Conservation (phyloP, 23 tunicate species). For the Styela clava region DNA sequence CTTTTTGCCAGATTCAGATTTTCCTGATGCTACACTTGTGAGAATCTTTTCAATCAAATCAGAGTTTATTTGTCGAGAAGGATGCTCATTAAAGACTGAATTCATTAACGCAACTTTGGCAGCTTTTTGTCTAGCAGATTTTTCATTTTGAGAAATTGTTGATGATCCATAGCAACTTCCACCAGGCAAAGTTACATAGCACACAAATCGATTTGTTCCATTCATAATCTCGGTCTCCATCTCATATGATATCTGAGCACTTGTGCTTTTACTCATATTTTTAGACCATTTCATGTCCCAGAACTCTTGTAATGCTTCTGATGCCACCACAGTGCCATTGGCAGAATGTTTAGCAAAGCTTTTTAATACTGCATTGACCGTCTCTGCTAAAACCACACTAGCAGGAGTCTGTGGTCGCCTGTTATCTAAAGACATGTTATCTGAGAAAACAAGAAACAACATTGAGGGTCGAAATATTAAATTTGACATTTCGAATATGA, state of each 20-base stretch:
- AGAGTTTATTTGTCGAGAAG: conserved; percentile 40
- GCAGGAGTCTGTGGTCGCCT: conserved; percentile 26
- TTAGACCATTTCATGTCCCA: conserved; percentile 69
- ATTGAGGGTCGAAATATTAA: no score
- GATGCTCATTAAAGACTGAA: conserved; percentile 87
- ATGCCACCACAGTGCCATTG: conserved; percentile 50
- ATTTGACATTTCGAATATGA: no score
- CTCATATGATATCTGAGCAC: conserved; percentile 34
- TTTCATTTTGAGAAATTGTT: conserved; percentile 28
- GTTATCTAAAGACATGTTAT: conserved; percentile 15
- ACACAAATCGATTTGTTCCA: conserved; percentile 28
- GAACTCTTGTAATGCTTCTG: conserved; percentile 79
- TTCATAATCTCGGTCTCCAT: conserved; percentile 8
- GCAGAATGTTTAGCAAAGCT: conserved; percentile 71
- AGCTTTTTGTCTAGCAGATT: conserved; percentile 66
- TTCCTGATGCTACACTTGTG: conserved; percentile 19
- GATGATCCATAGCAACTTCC: conserved; percentile 84
- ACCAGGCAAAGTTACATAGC: conserved; percentile 74
- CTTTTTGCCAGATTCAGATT: conserved; percentile 12
- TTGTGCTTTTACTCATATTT: neutral
- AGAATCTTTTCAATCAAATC: conserved; percentile 38
- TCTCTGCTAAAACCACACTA: conserved; percentile 28
- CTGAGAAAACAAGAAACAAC: neutral
- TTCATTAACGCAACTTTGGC: conserved; percentile 83
- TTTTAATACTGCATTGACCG: conserved; percentile 59